These are phyloP conservation scores for Apoda limacodes DNA, from an alignment of 2,888 invertebrate genomes.

Conservation along the genomic window DNA sequence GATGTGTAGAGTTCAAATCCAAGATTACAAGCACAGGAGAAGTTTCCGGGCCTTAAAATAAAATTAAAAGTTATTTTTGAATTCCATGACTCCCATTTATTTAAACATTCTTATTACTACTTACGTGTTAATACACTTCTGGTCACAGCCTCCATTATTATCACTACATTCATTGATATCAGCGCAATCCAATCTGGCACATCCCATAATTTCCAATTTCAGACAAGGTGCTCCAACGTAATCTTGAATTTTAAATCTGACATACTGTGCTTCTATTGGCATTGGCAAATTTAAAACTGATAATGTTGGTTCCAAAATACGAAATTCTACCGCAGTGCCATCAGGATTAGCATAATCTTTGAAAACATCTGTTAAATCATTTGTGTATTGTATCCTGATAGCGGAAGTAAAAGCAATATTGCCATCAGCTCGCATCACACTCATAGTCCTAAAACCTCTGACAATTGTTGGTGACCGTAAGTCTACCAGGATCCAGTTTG, in stretches of 20 bases:
- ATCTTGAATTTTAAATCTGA: slow-evolving; percentile 88
- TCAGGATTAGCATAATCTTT: slow-evolving; percentile 94
- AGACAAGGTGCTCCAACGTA: slow-evolving; percentile 90
- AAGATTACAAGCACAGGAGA: slow-evolving; percentile 88
- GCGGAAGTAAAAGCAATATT: slow-evolving; percentile 91
- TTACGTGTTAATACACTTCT: slow-evolving; percentile 87
- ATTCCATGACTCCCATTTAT: too few relatives aligned
- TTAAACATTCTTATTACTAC: too few relatives aligned
- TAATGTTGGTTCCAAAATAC: slow-evolving; percentile 89
- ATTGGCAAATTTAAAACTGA: slow-evolving; percentile 91
- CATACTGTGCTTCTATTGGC: slow-evolving; percentile 90
- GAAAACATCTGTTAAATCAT: slow-evolving; percentile 89
- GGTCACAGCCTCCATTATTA: slow-evolving; percentile 92
- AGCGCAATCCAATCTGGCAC: slow-evolving; percentile 87
- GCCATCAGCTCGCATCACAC: slow-evolving; percentile 84
- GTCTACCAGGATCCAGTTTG: slow-evolving; percentile 90
- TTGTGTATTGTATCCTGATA: slow-evolving; percentile 88
- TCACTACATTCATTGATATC: slow-evolving; percentile 90
- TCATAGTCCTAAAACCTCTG: slow-evolving; percentile 91
- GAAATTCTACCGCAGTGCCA: slow-evolving; percentile 92
- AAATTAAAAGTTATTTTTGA: slow-evolving; percentile 4
- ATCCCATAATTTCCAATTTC: slow-evolving; percentile 93
- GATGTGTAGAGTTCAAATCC: slow-evolving; percentile 90
- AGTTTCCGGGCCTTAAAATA: slow-evolving; percentile 80
- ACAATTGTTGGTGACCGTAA: slow-evolving; percentile 90